Conservation (phyloP, 2,888 invertebrate genomes). For the Pterostichus niger region DNA sequence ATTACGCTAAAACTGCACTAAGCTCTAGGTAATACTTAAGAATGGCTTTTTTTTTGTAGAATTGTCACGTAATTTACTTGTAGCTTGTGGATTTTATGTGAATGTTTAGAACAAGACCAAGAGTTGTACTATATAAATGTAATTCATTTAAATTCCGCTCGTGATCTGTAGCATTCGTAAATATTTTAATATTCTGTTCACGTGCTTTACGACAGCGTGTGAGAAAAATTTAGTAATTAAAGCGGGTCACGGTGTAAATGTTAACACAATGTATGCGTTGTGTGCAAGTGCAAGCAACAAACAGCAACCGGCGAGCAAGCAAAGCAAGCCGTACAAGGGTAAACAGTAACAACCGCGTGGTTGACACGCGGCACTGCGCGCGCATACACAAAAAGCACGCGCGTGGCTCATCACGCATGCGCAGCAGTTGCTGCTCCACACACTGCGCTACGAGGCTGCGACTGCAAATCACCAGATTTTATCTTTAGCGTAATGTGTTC, state of each 20-base stretch:
- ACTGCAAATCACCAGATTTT: conserved; percentile 43
- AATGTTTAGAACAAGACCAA: conserved; percentile 49
- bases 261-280: conserved; percentile 59
- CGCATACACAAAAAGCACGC: not conserved
- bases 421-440: not conserved
- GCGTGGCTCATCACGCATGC: not conserved
- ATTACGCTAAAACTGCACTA: no score
- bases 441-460: not conserved
- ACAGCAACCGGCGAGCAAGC: no score
- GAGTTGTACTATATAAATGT: conserved; percentile 58
- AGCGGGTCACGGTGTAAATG: conserved; percentile 62
- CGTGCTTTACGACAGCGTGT: conserved; percentile 61
- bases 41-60: not conserved
- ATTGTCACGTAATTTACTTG: conserved; percentile 30
- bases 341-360: not conserved
- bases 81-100: conserved; percentile 21
- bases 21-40: no score
- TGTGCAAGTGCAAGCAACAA: not conserved
- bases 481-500: conserved; percentile 47
- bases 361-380: not conserved
- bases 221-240: conserved; percentile 67
- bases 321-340: not conserved
- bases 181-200: conserved; percentile 66
- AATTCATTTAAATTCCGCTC: conserved; percentile 63
- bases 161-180: conserved; percentile 64